These are phyloP conservation scores for Leucophenga maculata DNA, from an alignment of 2,888 invertebrate genomes.

Conservation along the genomic window DNA sequence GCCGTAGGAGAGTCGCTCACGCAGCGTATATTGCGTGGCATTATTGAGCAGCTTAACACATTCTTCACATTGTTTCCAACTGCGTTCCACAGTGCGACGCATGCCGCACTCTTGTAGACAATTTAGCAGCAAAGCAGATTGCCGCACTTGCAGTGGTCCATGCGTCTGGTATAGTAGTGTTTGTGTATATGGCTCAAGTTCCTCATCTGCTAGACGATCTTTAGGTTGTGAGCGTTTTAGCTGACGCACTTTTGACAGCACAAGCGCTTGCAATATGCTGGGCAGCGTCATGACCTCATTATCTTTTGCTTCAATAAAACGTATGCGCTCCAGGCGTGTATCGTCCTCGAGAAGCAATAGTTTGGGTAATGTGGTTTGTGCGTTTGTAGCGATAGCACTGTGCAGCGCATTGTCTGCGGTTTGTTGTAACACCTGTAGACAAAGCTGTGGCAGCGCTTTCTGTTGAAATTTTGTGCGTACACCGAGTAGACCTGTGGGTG, in stretches of 20 bases:
- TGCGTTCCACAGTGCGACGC: constrained; percentile 88
- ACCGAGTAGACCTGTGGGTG: constrained; percentile 78
- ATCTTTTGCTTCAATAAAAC: constrained; percentile 78
- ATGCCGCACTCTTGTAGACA: constrained; percentile 84
- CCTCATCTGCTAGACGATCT: constrained; percentile 86
- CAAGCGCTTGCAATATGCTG: constrained; percentile 83
- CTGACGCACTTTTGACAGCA: constrained; percentile 84
- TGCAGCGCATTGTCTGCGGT: constrained; percentile 67
- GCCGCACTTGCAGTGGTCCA: constrained; percentile 84
- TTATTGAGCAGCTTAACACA: constrained; percentile 76
- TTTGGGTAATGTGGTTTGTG: constrained; percentile 75
- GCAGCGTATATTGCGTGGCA: constrained; percentile 45
- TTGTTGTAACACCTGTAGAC: constrained; percentile 78
- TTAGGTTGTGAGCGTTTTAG: constrained; percentile 82
- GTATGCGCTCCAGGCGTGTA: constrained; percentile 84
- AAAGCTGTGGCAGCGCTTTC: constrained; percentile 86
- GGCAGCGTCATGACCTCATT: constrained; percentile 74
- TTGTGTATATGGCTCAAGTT: constrained; percentile 84
- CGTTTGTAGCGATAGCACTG: constrained; percentile 70
- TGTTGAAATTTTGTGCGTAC: constrained; percentile 92
- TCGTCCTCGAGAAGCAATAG: constrained; percentile 88
- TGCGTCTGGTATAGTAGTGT: constrained; percentile 77
- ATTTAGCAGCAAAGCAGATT: constrained; percentile 82
- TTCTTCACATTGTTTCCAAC: constrained; percentile 89
- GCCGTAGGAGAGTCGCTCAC: constrained; percentile 75